Base-by-base conservation (phyloP, 1,140 invertebrate species). In the Cydia pomonella region DNA sequence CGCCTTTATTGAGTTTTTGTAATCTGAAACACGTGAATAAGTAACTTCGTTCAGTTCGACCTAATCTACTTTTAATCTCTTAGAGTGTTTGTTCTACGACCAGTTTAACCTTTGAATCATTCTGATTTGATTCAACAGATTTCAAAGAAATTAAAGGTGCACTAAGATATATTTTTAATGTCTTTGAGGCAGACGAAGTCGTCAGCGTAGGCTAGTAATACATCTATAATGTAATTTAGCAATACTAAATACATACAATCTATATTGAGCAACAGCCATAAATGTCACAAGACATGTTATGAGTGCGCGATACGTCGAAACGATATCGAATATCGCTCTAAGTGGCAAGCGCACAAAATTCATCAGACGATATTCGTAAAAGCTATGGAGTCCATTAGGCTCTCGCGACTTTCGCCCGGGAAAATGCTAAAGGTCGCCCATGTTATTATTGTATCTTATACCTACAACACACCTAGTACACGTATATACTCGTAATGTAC, bases 301-400 rank as follows among this genome's bases (percentile, higher is more conserved):
- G 29, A 69, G 21, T 59, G 10, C 9, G 50, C 29, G n/a, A 41
- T 25, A 69, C 64, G 64, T 38, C 25, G 27, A 10, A 41, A 21
- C 64, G 29, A 38, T 69, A 69, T 69, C 64, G 64, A 69, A 69
- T 69, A 69, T 38, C 64, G 29, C 64, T 38, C 9, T 59, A 59
- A 59, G 53, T 59, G 53, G 53, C 41, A 38, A 33, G 64, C 18
- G 82, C 73, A 82, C 80, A 86, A 82, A 82, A 85, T 85, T 82
- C 82, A 85, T 87, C 83, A 87, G 77, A 79, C 80, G 79, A 78
- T 77, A 83, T 59, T 21, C 53, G 53, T 82, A 86, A 83, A 85
- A 87, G 38, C 44, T 47, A 72, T 72, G 41, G 85, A 83, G 81
- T 83, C 84, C 84, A 85, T 87, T 87, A 87, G 81, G 76, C 73